Conservation (phyloP, 2,888 invertebrate species). For the Hyles lineata region DNA sequence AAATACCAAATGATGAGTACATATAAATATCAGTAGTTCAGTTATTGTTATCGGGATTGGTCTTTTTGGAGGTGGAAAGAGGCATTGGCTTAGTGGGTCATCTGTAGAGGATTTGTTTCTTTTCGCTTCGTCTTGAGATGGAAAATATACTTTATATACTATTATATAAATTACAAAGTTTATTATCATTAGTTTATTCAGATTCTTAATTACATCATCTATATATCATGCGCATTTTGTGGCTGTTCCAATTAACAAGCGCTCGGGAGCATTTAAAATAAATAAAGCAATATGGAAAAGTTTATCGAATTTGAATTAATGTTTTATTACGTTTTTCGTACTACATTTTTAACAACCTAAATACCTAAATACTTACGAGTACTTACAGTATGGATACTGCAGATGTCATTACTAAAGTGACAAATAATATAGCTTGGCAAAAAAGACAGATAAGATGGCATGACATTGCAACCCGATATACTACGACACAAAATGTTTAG, state of each 20-base stretch:
- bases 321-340: no score
- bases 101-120: background rate
- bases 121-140: background rate
- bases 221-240: no score
- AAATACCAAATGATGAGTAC: constrained; percentile 56
- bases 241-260: no score
- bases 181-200: background rate
- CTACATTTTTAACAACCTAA: no score
- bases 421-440: no score
- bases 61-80: background rate
- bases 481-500: no score
- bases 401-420: background rate
- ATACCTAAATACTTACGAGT: no score
- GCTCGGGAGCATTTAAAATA: no score
- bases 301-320: no score
- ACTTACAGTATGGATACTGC: background rate
- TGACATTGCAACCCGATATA: no score
- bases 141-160: background rate
- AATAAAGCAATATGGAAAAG: no score
- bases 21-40: background rate
- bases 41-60: background rate
- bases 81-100: background rate
- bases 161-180: background rate
- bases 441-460: no score
- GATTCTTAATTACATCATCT: background rate